Evolutionary conservation across 2,113 vertebrate species (phyloP).

Genomic region (Nettapus auritus): DNA sequence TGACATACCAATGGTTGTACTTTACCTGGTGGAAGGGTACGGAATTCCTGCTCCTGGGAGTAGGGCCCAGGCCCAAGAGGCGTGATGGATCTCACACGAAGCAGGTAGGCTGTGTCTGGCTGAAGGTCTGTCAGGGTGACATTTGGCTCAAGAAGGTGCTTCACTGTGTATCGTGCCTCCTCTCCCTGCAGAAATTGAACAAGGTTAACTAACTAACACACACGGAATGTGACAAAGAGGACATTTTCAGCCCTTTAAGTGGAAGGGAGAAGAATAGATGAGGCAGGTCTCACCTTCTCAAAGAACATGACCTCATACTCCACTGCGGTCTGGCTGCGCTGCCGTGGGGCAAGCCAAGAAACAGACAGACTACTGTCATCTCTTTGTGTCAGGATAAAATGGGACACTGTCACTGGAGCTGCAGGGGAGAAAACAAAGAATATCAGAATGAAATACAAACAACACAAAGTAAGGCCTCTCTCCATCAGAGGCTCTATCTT

Average conservation of each 20-base stretch:
- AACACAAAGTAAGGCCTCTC: neutral
- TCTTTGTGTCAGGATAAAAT: conserved; percentile 24
- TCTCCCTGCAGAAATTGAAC: conserved; percentile 66
- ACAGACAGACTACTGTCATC: conserved; percentile 73
- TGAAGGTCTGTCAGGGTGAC: conserved; percentile 78
- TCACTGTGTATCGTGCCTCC: conserved; percentile 77
- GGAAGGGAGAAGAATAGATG: neutral
- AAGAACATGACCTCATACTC: conserved; percentile 75
- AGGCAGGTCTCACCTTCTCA: conserved; percentile 57
- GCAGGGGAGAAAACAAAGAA: neutral
- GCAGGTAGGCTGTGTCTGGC: conserved; percentile 78
- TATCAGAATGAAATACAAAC: neutral
- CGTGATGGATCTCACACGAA: conserved; percentile 78
- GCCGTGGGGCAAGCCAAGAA: conserved; percentile 63
- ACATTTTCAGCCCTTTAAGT: neutral
- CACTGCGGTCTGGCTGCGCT: conserved; percentile 58
- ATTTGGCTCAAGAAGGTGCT: conserved; percentile 72
- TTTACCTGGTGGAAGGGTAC: conserved; percentile 77
- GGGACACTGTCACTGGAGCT: conserved; percentile 57
- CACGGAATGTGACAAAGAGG: rapidly evolving
- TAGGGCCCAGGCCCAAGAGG: conserved; percentile 75
- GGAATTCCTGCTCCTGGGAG: conserved; percentile 79
- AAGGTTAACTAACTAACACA: neutral
- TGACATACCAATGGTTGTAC: neutral
- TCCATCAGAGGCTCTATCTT: neutral